Conservation (phyloP, 2,888 invertebrate species). For the Scotopteryx bipunctaria region DNA sequence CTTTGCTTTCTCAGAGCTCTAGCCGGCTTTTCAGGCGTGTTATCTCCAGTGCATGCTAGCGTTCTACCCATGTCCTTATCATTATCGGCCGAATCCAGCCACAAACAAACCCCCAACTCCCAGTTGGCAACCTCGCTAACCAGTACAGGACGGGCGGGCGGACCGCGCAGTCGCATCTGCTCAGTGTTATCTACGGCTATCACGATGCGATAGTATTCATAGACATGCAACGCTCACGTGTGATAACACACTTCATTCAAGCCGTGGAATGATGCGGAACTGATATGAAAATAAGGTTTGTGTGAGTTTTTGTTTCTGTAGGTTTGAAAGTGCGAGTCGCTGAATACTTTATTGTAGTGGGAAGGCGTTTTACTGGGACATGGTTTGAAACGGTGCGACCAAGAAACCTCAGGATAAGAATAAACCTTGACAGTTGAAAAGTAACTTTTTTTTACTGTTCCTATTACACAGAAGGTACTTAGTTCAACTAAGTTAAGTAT, state of each 20-base stretch:
- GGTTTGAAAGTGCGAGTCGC: no score
- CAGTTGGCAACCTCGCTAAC: slow-evolving; percentile 35
- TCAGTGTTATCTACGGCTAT: slow-evolving; percentile 32
- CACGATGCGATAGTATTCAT: slow-evolving; percentile 44
- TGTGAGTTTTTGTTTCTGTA: slow-evolving; percentile 2
- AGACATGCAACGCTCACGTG: slow-evolving; percentile 56
- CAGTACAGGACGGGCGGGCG: slow-evolving; percentile 72
- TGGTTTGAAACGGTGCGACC: no score
- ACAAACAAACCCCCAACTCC: slow-evolving; percentile 6
- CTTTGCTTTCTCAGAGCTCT: no score
- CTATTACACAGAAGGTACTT: no score
- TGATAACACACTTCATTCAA: slow-evolving; percentile 40
- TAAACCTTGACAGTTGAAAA: no score
- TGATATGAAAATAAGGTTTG: slow-evolving; percentile 41
- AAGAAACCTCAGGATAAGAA: no score
- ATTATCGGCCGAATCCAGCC: neutral
- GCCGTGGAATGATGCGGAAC: slow-evolving; percentile 26
- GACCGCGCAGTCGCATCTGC: slow-evolving; percentile 45
- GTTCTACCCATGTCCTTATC: no score
- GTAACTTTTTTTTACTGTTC: no score
- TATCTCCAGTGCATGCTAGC: no score
- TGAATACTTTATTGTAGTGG: neutral
- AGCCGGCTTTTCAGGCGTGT: no score
- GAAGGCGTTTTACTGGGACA: no score
- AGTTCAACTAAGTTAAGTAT: no score